Evolutionary conservation across 2,113 vertebrate species (phyloP).

Genomic region (Bothrops jararaca): DNA sequence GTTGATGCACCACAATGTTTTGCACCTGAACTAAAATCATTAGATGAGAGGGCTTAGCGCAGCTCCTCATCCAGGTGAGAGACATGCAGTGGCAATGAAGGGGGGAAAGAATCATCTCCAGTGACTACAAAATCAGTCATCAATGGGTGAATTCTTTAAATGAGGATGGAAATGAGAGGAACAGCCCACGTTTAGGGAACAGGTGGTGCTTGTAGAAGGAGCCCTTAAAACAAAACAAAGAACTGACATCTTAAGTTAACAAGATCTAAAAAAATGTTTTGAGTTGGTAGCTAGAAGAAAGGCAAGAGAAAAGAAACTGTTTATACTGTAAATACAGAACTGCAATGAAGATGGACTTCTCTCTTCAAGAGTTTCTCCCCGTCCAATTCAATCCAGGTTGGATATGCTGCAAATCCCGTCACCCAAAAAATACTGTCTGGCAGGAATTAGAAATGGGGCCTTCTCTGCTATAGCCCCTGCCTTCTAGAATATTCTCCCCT

Average conservation of each 20-base stretch:
- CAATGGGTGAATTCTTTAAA: not conserved
- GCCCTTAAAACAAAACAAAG: not conserved
- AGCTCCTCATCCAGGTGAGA: not conserved
- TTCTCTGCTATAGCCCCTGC: no score
- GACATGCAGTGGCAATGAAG: not conserved
- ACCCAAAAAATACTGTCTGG: no score
- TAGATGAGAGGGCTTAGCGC: not conserved
- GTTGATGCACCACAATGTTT: not conserved
- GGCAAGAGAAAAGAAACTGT: not conserved
- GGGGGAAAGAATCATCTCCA: not conserved
- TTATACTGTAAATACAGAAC: not conserved
- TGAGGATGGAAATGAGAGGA: not conserved
- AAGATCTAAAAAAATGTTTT: not conserved
- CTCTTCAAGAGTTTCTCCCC: no score
- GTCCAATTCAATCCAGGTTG: no score
- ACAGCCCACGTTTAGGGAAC: not conserved
- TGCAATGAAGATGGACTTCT: not conserved
- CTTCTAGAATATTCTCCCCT: no score
- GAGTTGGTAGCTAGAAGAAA: not conserved
- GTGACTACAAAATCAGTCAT: not conserved
- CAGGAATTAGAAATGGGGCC: no score
- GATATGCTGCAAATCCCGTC: no score
- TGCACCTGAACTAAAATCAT: not conserved
- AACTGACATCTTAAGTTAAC: not conserved
- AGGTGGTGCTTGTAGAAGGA: not conserved